Evolutionary conservation across 1,140 invertebrate species (phyloP), one percentile per base, ranked within the genome.

Genomic region (Bombus sylvicola): DNA sequence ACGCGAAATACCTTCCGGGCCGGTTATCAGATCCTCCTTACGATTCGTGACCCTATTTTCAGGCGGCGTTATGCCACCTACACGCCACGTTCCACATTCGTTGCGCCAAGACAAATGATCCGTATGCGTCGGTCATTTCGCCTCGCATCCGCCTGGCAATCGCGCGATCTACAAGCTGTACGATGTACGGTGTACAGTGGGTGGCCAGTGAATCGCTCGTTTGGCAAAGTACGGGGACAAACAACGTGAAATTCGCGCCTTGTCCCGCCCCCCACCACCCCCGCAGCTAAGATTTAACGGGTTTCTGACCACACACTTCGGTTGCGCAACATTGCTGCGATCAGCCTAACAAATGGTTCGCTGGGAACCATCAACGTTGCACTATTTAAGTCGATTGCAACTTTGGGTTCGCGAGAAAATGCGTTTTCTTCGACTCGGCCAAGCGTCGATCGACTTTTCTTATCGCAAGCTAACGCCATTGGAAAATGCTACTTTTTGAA

Each of bases 101-200:
- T 83, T 84, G 82, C 85, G 72, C 73, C 86, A 78, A 92, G 91
- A 94, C 90, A 92, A 94, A 93, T 94, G 93, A 90, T 93, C 88
- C 88, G 83, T 90, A 87, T 86, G 69, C 88, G 84, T 74, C 91
- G 91, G 90, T 93, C 89, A 92, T 92, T 93, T 93, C 91, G 89
- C 91, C 43, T 89, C 89, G 90, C 93, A 93, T 94, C 91, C 88
- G 90, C 87, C 83, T 79, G 80, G 89, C 89, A 93, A 94, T 94
- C 93, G 85, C 75, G 88, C 87, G 87, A 94, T 94, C 93, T 94
- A 94, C 94, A 94, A 92, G 92, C 92, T 91, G 91, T 91, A 90
- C 91, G 89, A 87, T 86, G 83, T 86, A 89, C 85, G 88, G 82
- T 86, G 90, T 92, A 86, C 93, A 92, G 93, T 94, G 94, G 94